These are phyloP conservation scores for Dendrocincla fuliginosa DNA, from an alignment of 2,797 vertebrate genomes.

Conservation along the genomic window DNA sequence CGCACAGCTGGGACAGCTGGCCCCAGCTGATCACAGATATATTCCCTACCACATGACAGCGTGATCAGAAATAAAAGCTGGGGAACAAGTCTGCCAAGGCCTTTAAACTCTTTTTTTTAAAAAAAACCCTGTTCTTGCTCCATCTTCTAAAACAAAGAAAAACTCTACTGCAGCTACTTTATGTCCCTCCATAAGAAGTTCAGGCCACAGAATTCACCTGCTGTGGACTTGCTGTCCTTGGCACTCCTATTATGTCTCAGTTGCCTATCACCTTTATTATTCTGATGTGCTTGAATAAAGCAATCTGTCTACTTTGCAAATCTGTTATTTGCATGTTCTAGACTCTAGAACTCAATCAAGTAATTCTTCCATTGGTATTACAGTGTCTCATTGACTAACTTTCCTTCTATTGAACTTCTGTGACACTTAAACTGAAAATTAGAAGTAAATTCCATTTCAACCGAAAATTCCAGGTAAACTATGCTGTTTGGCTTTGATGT, in stretches of 20 bases:
- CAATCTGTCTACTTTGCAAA: background rate
- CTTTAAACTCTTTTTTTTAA: background rate
- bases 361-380: background rate
- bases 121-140: background rate
- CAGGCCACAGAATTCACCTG: background rate
- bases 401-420: background rate
- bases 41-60: background rate
- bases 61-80: background rate
- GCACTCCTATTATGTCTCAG: background rate
- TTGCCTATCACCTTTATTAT: background rate
- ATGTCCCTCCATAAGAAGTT: rapidly evolving
- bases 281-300: background rate
- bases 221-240: background rate
- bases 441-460: background rate
- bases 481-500: background rate
- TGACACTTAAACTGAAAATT: background rate
- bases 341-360: background rate
- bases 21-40: background rate
- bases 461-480: background rate
- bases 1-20: background rate
- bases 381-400: background rate
- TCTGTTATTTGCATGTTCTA: background rate
- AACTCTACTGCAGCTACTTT: background rate
- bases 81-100: background rate
- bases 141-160: background rate